Conservation (phyloP, 2,113 vertebrate genomes). For the Corapipo altera region DNA sequence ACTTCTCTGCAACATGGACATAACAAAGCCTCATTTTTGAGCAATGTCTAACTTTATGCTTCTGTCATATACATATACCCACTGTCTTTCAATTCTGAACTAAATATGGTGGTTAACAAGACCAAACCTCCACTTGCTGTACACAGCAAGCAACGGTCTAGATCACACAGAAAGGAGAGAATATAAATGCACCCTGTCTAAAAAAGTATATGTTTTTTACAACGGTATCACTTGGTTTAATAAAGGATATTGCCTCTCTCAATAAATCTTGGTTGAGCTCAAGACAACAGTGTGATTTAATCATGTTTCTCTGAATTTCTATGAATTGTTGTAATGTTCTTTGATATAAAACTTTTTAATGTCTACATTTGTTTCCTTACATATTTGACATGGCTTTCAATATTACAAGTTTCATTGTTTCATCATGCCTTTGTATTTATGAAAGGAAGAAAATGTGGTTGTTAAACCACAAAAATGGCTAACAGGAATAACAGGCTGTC, state of each 20-base stretch:
- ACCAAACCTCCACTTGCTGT: background rate
- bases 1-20: background rate
- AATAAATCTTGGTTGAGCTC: background rate
- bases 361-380: background rate
- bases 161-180: background rate
- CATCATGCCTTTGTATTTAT: background rate
- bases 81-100: background rate
- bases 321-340: rapidly evolving
- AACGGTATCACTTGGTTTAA: background rate
- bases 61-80: background rate
- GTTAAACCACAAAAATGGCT: constrained; percentile 15
- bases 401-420: background rate
- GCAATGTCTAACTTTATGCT: background rate
- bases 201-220: background rate
- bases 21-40: background rate
- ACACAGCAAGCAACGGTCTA: background rate
- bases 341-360: background rate
- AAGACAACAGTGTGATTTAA: background rate
- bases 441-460: background rate
- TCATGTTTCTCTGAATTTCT: background rate
- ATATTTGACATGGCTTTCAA: background rate
- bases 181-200: background rate
- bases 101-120: background rate
- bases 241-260: background rate
- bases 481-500: background rate